Evolutionary conservation across 1,140 invertebrate species (phyloP), one percentile per base, ranked within the genome.

Genomic region (Anastatus disparis): DNA sequence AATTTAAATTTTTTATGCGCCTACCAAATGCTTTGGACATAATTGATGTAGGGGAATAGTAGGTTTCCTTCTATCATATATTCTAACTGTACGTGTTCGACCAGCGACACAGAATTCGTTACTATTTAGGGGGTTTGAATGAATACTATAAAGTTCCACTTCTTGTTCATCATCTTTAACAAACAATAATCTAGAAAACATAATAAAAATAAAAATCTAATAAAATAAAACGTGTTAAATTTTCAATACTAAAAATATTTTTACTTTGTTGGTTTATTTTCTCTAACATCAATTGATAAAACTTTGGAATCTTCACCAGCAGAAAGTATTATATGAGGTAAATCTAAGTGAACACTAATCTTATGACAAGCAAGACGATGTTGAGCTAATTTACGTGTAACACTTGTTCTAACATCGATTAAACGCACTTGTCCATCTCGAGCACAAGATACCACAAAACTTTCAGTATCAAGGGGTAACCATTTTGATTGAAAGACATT

Each of bases 301-400:
- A 97, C 91, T 46, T 91, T 84, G 1, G 90, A 93, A 88, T 98
- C 96, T 87, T 97, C 95, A 9, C 95, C 96, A 76, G 91, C 94
- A 74, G 93, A 95, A 10, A 97, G 87, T 61, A 98, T 86, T 17
- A 93, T 85, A 79, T 95, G 90, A 10, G 94, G 93, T 68, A 91
- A 91, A 65, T 93, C 90, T 17, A 88, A 84, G 74, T 91, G 88
- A 64, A 93, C 86, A 67, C 93, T 88, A 73, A 97, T 84, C 87
- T 95, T 96, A 82, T 95, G 93, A 59, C 91, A 92, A 31, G 94
- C 87, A 68, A 90, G 90, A 59, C 86, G 81, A 84, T 96, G 95
- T 22, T 89, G 85, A 17, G 90, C 92, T 59, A 96, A 80, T 78
- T 88, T 90, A 76, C 87, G 86, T 17, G 88, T 89, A 52, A 76